Conservation (phyloP, 1,140 invertebrate genomes). For the Leptestheria dahalacensis region DNA sequence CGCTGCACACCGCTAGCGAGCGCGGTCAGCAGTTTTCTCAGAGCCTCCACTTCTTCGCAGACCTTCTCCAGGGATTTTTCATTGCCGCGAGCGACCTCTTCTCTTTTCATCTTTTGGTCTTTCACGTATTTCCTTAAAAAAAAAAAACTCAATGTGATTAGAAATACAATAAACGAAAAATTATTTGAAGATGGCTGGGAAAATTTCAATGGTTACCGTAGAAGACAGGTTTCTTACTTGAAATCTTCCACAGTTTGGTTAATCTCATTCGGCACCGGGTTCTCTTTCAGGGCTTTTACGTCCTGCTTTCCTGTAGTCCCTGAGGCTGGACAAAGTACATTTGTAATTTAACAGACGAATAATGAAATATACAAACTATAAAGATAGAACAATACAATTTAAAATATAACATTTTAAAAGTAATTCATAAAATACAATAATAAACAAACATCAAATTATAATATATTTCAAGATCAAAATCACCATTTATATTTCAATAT, state of each 20-base stretch:
- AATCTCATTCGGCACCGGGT: conserved; percentile 54
- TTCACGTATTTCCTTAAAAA: conserved; percentile 61
- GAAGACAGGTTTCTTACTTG: conserved; percentile 32
- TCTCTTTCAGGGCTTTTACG: conserved; percentile 49
- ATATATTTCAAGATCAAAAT: no score
- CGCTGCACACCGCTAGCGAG: conserved; percentile 31
- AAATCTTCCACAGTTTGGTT: conserved; percentile 38
- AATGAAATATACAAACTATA: no score
- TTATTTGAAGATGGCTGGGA: no score
- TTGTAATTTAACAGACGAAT: no score
- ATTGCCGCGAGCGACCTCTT: conserved; percentile 59
- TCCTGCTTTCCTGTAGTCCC: conserved; percentile 32
- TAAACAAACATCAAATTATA: no score
- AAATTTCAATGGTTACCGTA: neutral
- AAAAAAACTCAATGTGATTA: conserved; percentile 29
- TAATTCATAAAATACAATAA: no score
- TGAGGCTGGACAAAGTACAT: conserved; percentile 29
- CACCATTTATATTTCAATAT: no score
- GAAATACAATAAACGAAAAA: no score
- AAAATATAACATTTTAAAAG: no score
- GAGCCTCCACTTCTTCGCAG: conserved; percentile 42
- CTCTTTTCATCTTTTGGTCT: conserved; percentile 61
- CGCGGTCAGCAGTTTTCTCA: conserved; percentile 47
- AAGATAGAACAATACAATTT: no score
- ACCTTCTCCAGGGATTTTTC: conserved; percentile 47